Evolutionary conservation across 2,797 vertebrate genomes (phyloP), one percentile per base, ranked within the genome.

Genomic region (Lepus oiostolus): DNA sequence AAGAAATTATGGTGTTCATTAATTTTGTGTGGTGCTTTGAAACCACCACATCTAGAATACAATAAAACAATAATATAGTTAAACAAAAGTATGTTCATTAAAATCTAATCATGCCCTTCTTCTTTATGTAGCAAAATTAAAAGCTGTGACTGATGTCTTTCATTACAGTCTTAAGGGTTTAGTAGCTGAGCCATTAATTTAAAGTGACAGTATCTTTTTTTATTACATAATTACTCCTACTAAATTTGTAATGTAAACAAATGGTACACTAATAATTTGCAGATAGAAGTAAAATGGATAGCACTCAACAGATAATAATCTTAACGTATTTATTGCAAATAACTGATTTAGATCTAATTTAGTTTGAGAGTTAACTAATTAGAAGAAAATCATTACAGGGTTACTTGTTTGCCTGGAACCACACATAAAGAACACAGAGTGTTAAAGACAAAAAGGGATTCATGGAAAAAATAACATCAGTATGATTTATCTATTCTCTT

Each of bases 191-290:
- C 62, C 50, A 72, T 96, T 97, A 93, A 93, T 95, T 97, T 97
- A 96, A 97, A 97, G 93, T 93, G 96, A 95, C 96, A 93, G 92
- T 76, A 95, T 91, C 95, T 96, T 96, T 97, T 95, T 92, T 95
- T 91, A 75, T 68, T 83, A 95, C 32, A 72, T 80, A 96, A 95
- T 96, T 92, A 95, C 92, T 95, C 72, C 88, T 88, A 60, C 94
- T 85, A 91, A 95, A 95, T 94, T 91, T 93, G 47, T 65, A 95
- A 95, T 90, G 63, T 90, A 92, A 94, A 96, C 88, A 97, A 79
- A 93, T 65, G 85, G 71, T 42, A 93, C 58, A 54, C 90, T 86
- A 91, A 96, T 65, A 93, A 95, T 92, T 96, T 22, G 11, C 38
- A 89, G 80, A 85, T 72, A 82, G 85, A 38, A 92, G 81, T 62